Evolutionary conservation across 2,888 invertebrate species (phyloP), one percentile per base, ranked within the genome.

Genomic region (Leptinotarsa juncta): DNA sequence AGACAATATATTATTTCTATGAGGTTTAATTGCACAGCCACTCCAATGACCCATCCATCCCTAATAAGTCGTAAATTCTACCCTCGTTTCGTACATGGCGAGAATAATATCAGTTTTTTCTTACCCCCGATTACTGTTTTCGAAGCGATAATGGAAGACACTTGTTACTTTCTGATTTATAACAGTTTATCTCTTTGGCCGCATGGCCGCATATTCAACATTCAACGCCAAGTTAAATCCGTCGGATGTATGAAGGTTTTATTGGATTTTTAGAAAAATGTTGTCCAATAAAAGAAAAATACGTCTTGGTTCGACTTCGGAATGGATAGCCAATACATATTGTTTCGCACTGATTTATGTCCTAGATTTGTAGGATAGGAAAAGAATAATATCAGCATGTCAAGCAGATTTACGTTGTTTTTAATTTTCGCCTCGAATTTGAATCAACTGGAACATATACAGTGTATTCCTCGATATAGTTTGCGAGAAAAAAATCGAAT

Each of bases 101-200:
- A 62, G 26, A 62, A 62, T 62, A 12, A 62, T 42, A n/a, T n/a
- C 32, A 62, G 10, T 26, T 62, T 42, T 42, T 62, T n/a, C n/a
- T n/a, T 5, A 16, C 32, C 62, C 62, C 10, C n/a, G 42, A 42
- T 62, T 62, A 32, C 32, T 62, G 26, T 62, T 62, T 62, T 42
- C 62, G n/a, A 62, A 62, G 62, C n/a, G 62, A 62, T 62, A 62
- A 62, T 62, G 62, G 62, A 62, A 62, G 62, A 62, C 62, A 42
- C 57, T 57, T 23, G 57, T 57, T 23, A 23, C 57, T 23, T n/a
- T 62, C 62, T 62, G 62, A 62, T n/a, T 62, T 62, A 62, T 42
- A n/a, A 62, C 32, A 26, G 62, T 32, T 42, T 62, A 62, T 62
- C 62, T 62, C 15, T 3, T 15, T 12, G 26, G 15, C 5, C 42